These are phyloP conservation scores for Epinephelus lanceolatus DNA, from an alignment of 2,113 vertebrate genomes.

Conservation along the genomic window DNA sequence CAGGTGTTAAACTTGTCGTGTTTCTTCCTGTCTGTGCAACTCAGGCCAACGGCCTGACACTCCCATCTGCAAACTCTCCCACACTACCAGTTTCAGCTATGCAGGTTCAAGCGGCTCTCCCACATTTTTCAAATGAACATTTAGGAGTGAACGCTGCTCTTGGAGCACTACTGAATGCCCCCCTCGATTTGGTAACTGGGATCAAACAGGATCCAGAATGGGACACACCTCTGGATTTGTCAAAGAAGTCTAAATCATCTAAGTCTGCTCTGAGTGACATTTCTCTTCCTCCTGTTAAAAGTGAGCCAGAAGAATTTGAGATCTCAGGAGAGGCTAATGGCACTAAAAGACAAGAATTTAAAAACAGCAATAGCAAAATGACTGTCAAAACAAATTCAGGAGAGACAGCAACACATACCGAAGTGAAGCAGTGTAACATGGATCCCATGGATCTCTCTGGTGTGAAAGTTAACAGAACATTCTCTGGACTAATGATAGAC, in stretches of 20 bases:
- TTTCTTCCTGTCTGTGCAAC: slow-evolving; percentile 67
- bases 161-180: background rate
- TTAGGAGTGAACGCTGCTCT: background rate
- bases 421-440: slow-evolving; percentile 5
- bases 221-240: slow-evolving; percentile 69
- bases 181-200: slow-evolving; percentile 26
- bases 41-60: slow-evolving; percentile 2
- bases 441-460: slow-evolving; percentile 5
- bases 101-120: background rate
- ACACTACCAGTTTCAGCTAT: background rate
- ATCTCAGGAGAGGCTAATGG: slow-evolving; percentile 17
- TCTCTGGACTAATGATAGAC: background rate
- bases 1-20: slow-evolving; percentile 75
- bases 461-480: background rate
- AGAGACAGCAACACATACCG: background rate
- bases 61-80: slow-evolving; percentile 24
- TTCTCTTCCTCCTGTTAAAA: slow-evolving; percentile 49
- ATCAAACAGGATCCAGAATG: slow-evolving; percentile 1
- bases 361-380: background rate
- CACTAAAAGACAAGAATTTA: background rate
- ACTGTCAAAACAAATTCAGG: background rate
- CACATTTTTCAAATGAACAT: background rate
- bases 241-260: slow-evolving; percentile 34
- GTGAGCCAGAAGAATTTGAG: slow-evolving; percentile 49
- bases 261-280: background rate